These are phyloP conservation scores for Odocoileus virginianus DNA, from an alignment of 2,113 vertebrate species.

Conservation along the genomic window DNA sequence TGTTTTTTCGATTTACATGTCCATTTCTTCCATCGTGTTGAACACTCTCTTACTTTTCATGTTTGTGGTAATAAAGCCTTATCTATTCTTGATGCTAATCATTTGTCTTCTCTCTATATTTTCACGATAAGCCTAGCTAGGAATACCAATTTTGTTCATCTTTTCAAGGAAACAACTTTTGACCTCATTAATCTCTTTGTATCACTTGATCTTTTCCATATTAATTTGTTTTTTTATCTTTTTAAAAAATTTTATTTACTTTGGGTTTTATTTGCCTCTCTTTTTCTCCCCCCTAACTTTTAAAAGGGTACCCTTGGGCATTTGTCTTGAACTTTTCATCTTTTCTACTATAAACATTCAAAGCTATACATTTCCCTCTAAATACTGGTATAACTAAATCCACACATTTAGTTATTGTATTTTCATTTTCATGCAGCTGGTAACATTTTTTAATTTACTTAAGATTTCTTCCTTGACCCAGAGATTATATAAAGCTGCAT, in stretches of 20 bases:
- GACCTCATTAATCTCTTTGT: background rate
- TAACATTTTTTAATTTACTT: background rate
- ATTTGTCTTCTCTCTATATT: background rate
- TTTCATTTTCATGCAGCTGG: background rate
- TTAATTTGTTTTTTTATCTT: background rate
- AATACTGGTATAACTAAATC: background rate
- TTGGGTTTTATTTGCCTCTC: background rate
- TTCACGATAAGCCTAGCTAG: background rate
- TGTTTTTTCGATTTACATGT: background rate
- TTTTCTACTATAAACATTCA: background rate
- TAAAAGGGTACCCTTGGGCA: background rate
- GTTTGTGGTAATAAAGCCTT: background rate
- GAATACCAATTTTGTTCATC: background rate
- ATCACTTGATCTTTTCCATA: background rate
- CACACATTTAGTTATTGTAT: background rate
- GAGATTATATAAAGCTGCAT: background rate
- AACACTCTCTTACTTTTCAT: background rate
- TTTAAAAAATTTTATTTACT: background rate
- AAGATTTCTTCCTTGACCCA: background rate
- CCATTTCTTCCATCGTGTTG: background rate
- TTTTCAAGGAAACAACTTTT: background rate
- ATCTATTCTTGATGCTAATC: background rate
- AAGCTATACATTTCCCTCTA: background rate
- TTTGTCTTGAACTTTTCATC: background rate
- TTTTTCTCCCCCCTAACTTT: background rate